Percentiles rank a stretch among this genome's conserved stretches.
These are phyloP conservation scores for Amiota minor DNA, from an alignment of 2,888 invertebrate species.

Conservation along the genomic window DNA sequence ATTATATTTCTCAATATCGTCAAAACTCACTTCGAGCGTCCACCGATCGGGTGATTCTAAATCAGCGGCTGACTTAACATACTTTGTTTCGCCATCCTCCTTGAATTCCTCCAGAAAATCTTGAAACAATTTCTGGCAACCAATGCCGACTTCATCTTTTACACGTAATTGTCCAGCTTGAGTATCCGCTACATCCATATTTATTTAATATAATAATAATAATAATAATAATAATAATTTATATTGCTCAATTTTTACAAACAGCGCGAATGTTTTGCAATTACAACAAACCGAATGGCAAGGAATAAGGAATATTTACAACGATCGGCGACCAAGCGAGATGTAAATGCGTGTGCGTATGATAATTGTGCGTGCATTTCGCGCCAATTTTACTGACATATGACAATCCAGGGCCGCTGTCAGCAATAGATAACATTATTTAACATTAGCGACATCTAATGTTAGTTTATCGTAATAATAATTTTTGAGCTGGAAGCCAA, in stretches of 20 bases:
- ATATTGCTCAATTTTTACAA: background rate
- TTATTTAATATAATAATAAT: constrained; percentile 40
- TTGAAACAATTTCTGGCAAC: constrained; percentile 96
- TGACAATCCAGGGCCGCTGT: too few relatives aligned
- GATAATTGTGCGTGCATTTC: too few relatives aligned
- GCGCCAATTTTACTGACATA: too few relatives aligned
- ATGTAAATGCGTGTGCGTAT: too few relatives aligned
- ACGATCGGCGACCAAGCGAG: too few relatives aligned
- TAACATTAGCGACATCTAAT: too few relatives aligned
- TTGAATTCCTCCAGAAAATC: constrained; percentile 96
- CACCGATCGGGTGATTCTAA: constrained; percentile 90
- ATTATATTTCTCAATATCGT: constrained; percentile 94
- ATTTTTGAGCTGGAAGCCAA: too few relatives aligned
- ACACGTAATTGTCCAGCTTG: constrained; percentile 84
- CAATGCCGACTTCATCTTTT: constrained; percentile 92
- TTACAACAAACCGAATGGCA: too few relatives aligned
- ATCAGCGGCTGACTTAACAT: constrained; percentile 86
- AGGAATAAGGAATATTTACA: too few relatives aligned
- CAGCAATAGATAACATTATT: too few relatives aligned
- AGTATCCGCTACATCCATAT: constrained; percentile 88
- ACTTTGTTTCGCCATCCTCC: constrained; percentile 91
- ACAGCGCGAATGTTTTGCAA: too few relatives aligned
- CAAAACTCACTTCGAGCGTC: constrained; percentile 93
- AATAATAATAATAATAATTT: background rate
- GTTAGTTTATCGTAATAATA: too few relatives aligned